These are phyloP conservation scores for Dioctria rufipes DNA, from an alignment of 2,888 invertebrate species.

Conservation along the genomic window DNA sequence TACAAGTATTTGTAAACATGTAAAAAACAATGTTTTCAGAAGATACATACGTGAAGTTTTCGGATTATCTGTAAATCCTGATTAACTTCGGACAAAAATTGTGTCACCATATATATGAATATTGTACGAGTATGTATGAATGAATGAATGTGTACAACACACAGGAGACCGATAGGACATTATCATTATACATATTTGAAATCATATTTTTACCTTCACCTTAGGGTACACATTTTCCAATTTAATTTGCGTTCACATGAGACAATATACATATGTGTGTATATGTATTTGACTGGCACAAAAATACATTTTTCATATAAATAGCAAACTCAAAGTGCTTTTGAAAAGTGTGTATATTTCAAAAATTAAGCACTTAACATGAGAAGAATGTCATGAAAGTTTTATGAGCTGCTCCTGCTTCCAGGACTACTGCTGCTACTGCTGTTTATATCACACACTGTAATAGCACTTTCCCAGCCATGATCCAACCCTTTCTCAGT, in stretches of 20 bases:
- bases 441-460: neutral
- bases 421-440: neutral
- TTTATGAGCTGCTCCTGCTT: conserved; percentile 12
- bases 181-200: neutral
- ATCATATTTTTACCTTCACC: conserved; percentile 5
- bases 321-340: conserved; percentile 14
- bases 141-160: no score
- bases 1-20: neutral
- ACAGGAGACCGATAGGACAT: neutral
- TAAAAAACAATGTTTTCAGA: neutral
- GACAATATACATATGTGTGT: neutral
- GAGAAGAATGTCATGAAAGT: conserved; percentile 33
- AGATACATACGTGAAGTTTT: neutral
- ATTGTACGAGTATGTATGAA: no score
- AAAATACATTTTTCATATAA: neutral
- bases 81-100: conserved; percentile 1
- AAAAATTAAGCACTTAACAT: conserved; percentile 46
- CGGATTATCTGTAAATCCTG: conserved; percentile 7
- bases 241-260: neutral
- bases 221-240: neutral
- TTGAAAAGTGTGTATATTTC: conserved; percentile 28
- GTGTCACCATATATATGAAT: neutral
- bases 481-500: conserved; percentile 32
- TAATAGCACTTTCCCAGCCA: neutral
- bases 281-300: neutral